Evolutionary conservation across 2,888 invertebrate species (phyloP).

Genomic region (Acanthosepion esculentum): DNA sequence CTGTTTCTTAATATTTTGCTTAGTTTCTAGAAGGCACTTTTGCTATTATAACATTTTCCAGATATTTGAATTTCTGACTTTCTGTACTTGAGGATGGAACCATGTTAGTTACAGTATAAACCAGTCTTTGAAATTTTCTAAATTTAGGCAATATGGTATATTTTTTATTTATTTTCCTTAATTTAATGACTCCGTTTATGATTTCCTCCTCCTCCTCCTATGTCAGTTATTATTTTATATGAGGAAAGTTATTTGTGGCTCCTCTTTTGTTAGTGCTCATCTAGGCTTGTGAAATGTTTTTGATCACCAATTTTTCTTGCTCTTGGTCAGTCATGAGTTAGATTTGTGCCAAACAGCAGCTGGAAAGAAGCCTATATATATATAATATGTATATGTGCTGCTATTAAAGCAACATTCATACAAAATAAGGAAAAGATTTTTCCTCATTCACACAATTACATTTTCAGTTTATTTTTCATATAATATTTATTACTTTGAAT

Average conservation of each 20-base stretch:
- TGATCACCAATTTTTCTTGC: neutral
- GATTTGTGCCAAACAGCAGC: neutral
- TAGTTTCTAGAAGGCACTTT: no score
- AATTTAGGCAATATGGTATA: no score
- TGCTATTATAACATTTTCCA: no score
- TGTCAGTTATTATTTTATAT: neutral
- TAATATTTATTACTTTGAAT: no score
- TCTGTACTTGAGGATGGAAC: no score
- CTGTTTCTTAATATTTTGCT: no score
- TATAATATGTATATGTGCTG: no score
- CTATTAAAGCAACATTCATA: neutral
- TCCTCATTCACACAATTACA: neutral
- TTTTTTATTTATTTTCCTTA: neutral
- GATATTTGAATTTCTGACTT: no score
- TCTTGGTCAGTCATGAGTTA: neutral
- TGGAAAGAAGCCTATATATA: neutral
- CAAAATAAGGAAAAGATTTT: neutral
- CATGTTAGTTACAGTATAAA: no score
- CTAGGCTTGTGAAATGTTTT: neutral
- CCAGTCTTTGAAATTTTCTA: no score
- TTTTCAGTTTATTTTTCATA: no score
- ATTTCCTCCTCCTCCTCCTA: neutral
- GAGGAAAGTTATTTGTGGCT: neutral
- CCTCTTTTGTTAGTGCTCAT: neutral
- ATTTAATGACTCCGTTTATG: neutral